A percentile compares a stretch with the other conserved stretches of the same genome.
Evolutionary conservation across 2,888 invertebrate genomes (phyloP).

Genomic region (Phragmatobia fuliginosa): DNA sequence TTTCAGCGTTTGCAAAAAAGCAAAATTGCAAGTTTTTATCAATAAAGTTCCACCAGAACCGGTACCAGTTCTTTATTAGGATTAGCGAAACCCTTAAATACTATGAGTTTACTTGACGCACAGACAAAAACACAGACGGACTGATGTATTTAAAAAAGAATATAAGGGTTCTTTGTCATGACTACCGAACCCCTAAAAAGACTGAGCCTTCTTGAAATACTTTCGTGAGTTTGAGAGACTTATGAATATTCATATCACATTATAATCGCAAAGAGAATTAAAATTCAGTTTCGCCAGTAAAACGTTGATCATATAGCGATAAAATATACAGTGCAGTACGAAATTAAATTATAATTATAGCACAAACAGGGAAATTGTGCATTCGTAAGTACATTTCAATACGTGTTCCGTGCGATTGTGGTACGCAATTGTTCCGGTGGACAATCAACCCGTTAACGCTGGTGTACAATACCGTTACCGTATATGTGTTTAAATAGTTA

Average conservation of each 20-base stretch:
- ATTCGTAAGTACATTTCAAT: slow-evolving; percentile 25
- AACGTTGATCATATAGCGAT: neutral
- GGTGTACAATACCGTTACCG: slow-evolving; percentile 31
- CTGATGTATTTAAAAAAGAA: neutral
- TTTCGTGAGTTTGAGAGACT: no score
- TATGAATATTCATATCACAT: neutral
- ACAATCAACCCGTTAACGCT: slow-evolving; percentile 34
- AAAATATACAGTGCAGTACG: slow-evolving; percentile 7
- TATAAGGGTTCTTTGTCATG: neutral
- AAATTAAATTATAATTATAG: slow-evolving; percentile 18
- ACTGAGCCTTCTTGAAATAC: neutral
- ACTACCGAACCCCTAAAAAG: neutral
- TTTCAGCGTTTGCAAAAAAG: neutral
- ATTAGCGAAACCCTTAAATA: no score
- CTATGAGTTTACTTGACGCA: no score
- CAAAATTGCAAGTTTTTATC: neutral
- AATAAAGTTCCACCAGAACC: neutral
- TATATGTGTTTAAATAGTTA: neutral
- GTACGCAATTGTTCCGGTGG: slow-evolving; percentile 36
- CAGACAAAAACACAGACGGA: no score
- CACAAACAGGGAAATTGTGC: slow-evolving; percentile 35
- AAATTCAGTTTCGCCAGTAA: slow-evolving; percentile 9
- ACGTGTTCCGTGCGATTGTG: slow-evolving; percentile 37
- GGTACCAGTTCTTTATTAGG: no score
- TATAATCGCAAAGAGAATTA: neutral